Conservation (phyloP, 1,140 invertebrate genomes). For the Acyrthosiphon pisum region DNA sequence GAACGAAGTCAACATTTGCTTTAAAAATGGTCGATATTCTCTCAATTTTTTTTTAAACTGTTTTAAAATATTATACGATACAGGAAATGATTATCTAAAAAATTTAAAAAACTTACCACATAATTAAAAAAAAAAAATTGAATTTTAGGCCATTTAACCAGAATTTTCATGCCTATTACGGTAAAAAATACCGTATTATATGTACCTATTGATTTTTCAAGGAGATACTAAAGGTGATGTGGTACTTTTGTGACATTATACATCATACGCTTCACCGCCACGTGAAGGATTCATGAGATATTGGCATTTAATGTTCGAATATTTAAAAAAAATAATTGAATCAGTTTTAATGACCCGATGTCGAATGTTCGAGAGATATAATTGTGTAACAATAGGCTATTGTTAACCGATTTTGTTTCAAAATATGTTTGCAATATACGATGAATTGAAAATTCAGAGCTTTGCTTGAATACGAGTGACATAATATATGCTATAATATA, state of each 20-base stretch:
- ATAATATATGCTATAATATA: neutral
- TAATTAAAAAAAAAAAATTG: no score
- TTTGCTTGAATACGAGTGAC: neutral
- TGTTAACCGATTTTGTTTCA: neutral
- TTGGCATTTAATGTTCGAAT: neutral
- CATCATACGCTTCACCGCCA: neutral
- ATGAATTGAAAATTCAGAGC: neutral
- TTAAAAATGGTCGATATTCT: no score
- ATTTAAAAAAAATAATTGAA: neutral
- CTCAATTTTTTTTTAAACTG: no score
- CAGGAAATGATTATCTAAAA: no score
- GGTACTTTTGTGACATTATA: neutral
- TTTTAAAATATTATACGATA: no score
- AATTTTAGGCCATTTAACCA: no score
- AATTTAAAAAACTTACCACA: no score
- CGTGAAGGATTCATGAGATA: neutral
- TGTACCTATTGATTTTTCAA: no score
- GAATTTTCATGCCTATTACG: no score
- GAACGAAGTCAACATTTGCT: no score
- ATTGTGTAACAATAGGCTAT: neutral
- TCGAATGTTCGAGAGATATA: neutral
- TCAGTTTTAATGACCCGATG: neutral
- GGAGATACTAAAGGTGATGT: no score
- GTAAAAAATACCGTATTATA: no score
- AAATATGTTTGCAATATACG: neutral